Evolutionary conservation across 2,888 invertebrate species (phyloP).

Genomic region (Bruchidius siliquastri): DNA sequence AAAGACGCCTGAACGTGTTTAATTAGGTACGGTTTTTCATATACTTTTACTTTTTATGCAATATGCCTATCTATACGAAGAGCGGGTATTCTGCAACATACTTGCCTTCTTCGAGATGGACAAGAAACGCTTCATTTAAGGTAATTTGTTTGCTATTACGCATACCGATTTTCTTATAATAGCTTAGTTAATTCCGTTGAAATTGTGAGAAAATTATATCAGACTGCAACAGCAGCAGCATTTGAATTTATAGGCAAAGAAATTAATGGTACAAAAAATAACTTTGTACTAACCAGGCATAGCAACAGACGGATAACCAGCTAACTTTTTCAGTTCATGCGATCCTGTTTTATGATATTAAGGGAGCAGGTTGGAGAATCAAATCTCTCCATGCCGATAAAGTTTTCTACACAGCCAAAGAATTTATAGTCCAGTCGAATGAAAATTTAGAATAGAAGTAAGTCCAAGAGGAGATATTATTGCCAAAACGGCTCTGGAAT

Average conservation of each 20-base stretch:
- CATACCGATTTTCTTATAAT: neutral
- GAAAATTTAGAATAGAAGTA: too few relatives aligned
- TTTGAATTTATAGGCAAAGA: neutral
- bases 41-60: neutral
- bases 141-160: neutral
- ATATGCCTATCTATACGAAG: neutral
- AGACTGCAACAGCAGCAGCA: neutral
- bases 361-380: too few relatives aligned
- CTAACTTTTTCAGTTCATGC: too few relatives aligned
- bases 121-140: neutral
- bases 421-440: too few relatives aligned
- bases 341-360: too few relatives aligned
- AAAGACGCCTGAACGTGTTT: neutral
- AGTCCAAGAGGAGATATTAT: too few relatives aligned
- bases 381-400: too few relatives aligned
- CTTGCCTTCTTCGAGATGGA: neutral
- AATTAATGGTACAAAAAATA: too few relatives aligned
- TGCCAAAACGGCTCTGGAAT: too few relatives aligned
- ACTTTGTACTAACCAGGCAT: too few relatives aligned
- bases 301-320: too few relatives aligned
- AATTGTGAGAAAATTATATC: neutral
- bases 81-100: neutral
- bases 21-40: neutral
- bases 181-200: neutral
- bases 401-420: too few relatives aligned